Conservation (phyloP, 2,113 vertebrate genomes). For the Lophochroa leadbeateri region DNA sequence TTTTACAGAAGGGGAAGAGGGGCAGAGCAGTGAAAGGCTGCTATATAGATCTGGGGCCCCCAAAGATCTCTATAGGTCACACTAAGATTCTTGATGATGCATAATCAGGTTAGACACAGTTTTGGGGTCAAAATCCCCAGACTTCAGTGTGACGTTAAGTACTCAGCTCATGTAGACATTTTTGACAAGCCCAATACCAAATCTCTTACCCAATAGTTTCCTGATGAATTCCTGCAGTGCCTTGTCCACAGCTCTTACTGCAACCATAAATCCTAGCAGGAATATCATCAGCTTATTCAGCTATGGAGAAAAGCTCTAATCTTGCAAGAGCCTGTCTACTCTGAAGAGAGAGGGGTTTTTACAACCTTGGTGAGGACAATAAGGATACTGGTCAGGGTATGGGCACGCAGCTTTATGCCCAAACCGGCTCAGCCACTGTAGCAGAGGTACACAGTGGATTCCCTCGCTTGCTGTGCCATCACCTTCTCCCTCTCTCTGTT, state of each 20-base stretch:
- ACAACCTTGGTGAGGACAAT: neutral
- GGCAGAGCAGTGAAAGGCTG: neutral
- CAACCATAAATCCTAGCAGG: neutral
- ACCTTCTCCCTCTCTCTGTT: neutral
- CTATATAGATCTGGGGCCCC: neutral
- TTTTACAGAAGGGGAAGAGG: neutral
- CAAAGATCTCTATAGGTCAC: neutral
- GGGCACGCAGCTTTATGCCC: fast-evolving
- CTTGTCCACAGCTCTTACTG: neutral
- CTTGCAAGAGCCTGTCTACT: neutral
- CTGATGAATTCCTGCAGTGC: neutral
- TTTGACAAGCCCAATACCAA: neutral
- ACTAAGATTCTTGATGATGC: neutral
- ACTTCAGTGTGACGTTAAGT: neutral
- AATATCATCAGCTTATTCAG: neutral
- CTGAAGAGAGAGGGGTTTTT: neutral
- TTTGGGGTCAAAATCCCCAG: neutral
- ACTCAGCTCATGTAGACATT: neutral
- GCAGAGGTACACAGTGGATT: neutral
- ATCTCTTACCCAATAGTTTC: neutral
- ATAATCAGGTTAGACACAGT: neutral
- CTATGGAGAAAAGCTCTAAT: neutral
- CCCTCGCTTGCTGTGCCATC: neutral
- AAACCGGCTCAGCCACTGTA: fast-evolving
- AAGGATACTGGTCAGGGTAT: neutral